Evolutionary conservation across 2,113 vertebrate species (phyloP).

Genomic region (Mus spicilegus): DNA sequence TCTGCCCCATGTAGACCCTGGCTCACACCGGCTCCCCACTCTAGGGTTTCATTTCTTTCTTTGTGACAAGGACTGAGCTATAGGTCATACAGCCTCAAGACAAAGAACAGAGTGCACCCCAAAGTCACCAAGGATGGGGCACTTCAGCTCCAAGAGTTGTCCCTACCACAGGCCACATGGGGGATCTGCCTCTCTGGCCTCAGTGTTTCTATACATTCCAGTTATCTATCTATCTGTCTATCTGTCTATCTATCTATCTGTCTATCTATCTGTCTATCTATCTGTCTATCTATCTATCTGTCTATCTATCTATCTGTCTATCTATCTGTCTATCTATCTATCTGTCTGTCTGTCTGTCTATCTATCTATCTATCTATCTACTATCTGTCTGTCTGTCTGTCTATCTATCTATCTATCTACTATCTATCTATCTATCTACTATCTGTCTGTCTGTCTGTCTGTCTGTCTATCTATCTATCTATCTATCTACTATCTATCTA

Average conservation of each 20-base stretch:
- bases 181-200: neutral
- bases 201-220: neutral
- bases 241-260: too few relatives aligned
- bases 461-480: too few relatives aligned
- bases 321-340: too few relatives aligned
- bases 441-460: too few relatives aligned
- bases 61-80: neutral
- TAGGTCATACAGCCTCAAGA: neutral
- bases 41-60: neutral
- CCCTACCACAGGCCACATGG: neutral
- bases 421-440: too few relatives aligned
- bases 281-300: neutral
- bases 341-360: too few relatives aligned
- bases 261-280: too few relatives aligned
- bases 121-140: neutral
- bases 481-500: too few relatives aligned
- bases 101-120: neutral
- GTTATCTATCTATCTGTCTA: neutral
- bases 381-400: too few relatives aligned
- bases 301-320: neutral
- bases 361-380: too few relatives aligned
- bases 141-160: neutral
- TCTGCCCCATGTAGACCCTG: neutral
- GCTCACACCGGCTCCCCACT: neutral
- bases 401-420: too few relatives aligned